These are phyloP conservation scores for Eidolon dupreanum DNA, from an alignment of 2,797 vertebrate species.

Conservation along the genomic window DNA sequence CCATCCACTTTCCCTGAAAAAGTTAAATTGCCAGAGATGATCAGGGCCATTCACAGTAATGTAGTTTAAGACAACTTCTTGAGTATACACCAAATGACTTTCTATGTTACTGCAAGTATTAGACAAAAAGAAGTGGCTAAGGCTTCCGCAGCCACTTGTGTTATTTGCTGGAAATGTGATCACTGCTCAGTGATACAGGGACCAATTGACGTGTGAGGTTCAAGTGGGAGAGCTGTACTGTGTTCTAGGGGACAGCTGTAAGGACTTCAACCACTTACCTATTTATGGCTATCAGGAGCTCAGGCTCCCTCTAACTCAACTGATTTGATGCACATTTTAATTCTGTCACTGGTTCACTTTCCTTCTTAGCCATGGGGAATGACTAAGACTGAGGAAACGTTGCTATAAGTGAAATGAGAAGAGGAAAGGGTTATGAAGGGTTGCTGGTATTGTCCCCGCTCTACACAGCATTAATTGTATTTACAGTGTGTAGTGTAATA, in stretches of 20 bases:
- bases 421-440: not conserved
- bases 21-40: not conserved
- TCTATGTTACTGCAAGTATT: not conserved
- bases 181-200: rapidly evolving
- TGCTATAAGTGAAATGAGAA: too few relatives aligned
- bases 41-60: rapidly evolving
- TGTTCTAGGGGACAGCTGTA: not conserved
- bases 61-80: not conserved
- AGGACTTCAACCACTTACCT: not conserved
- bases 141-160: not conserved
- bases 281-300: not conserved
- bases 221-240: rapidly evolving
- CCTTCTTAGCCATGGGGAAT: not conserved
- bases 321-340: not conserved
- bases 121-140: not conserved
- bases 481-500: not conserved
- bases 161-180: not conserved
- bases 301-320: not conserved
- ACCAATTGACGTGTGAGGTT: rapidly evolving
- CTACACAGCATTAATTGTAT: not conserved
- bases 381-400: not conserved
- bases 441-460: not conserved
- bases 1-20: not conserved
- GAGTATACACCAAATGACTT: not conserved
- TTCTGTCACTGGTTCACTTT: not conserved